These are phyloP conservation scores for Tromatobia lineatoria DNA, from an alignment of 2,888 invertebrate species.

Conservation along the genomic window DNA sequence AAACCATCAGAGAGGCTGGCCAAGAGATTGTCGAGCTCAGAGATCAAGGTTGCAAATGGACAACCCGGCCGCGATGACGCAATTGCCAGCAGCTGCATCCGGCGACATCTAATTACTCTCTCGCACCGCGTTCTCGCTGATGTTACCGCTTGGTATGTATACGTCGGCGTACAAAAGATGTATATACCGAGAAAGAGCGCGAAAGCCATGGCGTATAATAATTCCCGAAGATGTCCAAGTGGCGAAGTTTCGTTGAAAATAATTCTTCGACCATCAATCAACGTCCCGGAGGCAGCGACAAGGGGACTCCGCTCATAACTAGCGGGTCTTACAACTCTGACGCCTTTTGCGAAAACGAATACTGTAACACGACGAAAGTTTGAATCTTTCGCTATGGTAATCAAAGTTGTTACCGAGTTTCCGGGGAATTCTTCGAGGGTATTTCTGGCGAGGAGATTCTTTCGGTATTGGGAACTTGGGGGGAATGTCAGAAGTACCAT, in stretches of 20 bases:
- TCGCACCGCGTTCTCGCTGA: slow-evolving; percentile 47
- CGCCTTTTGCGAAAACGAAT: slow-evolving; percentile 20
- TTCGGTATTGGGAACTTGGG: not conserved
- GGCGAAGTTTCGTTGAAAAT: slow-evolving; percentile 59
- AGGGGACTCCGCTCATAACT: slow-evolving; percentile 10
- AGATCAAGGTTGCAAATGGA: slow-evolving; percentile 83
- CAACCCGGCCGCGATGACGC: slow-evolving; percentile 79
- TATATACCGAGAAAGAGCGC: slow-evolving; percentile 9
- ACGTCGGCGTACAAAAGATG: not conserved
- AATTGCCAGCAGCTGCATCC: slow-evolving; percentile 84
- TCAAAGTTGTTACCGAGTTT: slow-evolving; percentile 50
- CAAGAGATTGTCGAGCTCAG: slow-evolving; percentile 59
- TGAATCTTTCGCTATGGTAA: slow-evolving; percentile 20
- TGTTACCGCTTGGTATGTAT: slow-evolving; percentile 21
- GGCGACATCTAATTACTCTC: slow-evolving; percentile 83
- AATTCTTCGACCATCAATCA: slow-evolving; percentile 61
- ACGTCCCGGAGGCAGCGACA: slow-evolving; percentile 42
- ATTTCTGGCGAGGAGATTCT: not conserved
- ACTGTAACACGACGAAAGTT: not conserved
- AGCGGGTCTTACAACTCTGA: slow-evolving; percentile 3
- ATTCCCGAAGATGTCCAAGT: slow-evolving; percentile 45
- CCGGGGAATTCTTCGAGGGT: not conserved
- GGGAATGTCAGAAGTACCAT: not conserved
- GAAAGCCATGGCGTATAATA: slow-evolving; percentile 28
- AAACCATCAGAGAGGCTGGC: slow-evolving; percentile 46